phyloP scores from a whole-genome alignment of 2,888 invertebrate species.

The Ophion obscuratus region DNA sequence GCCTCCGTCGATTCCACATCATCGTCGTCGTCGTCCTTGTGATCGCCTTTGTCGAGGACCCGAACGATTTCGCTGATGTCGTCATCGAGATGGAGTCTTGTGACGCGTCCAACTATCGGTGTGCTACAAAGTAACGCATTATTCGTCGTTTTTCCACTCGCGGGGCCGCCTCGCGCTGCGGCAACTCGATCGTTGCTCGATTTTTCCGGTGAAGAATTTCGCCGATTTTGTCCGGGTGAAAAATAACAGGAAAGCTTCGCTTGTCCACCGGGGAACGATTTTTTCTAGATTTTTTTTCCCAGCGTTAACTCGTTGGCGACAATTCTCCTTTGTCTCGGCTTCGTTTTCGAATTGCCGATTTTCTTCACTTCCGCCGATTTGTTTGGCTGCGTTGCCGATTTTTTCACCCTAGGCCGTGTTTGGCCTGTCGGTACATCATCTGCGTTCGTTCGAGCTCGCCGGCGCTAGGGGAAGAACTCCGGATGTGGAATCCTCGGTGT shows the following conservation, averaged over 20 bases:
- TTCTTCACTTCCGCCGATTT: not conserved
- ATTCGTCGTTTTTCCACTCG: not conserved
- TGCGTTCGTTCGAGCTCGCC: not conserved
- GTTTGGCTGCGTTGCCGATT: not conserved
- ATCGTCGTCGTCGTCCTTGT: not conserved
- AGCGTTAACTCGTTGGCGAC: not conserved
- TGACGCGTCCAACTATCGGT: not conserved
- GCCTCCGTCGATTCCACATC: not conserved
- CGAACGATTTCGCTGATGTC: not conserved
- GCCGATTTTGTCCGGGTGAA: no score
- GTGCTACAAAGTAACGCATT: not conserved
- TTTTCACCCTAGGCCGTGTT: not conserved
- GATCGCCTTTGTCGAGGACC: not conserved
- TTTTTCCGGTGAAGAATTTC: not conserved
- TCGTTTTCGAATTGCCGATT: not conserved
- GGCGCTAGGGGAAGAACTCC: not conserved
- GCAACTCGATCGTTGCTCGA: not conserved
- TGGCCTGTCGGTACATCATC: not conserved
- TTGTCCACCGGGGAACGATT: not conserved
- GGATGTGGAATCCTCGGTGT: not conserved
- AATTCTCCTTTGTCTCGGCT: not conserved
- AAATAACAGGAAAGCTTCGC: no score
- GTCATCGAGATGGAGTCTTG: not conserved
- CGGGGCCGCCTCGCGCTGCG: not conserved
- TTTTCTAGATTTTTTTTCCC: not conserved